phyloP scores from a whole-genome alignment of 1,140 invertebrate species.

The Drosophila jambulina region DNA sequence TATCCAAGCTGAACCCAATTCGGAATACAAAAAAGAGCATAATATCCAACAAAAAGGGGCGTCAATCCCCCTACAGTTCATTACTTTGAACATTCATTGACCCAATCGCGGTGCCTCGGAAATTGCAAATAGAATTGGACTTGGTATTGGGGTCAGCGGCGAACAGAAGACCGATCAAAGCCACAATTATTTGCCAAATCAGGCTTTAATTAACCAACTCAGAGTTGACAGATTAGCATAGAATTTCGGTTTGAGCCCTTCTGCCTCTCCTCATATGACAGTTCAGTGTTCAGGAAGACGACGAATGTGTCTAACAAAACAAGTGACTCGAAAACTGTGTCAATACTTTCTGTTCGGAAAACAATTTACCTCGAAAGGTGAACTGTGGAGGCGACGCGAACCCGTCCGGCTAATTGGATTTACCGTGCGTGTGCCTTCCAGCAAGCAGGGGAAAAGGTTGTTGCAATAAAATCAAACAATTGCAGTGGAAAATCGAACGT shows the following conservation, averaged over 20 bases:
- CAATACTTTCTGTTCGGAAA: slow-evolving; percentile 69
- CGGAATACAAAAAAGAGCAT: slow-evolving; percentile 1
- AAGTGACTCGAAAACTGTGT: slow-evolving; percentile 65
- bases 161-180: slow-evolving; percentile 50
- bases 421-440: slow-evolving; percentile 62
- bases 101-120: slow-evolving; percentile 40
- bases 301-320: slow-evolving; percentile 53
- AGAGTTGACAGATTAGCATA: slow-evolving; percentile 72
- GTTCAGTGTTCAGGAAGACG: slow-evolving; percentile 62
- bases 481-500: slow-evolving; percentile 81
- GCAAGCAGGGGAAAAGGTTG: slow-evolving; percentile 63
- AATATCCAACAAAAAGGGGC: slow-evolving; percentile 52
- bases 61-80: slow-evolving; percentile 48
- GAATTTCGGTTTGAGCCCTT: slow-evolving; percentile 38
- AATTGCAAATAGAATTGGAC: slow-evolving; percentile 18
- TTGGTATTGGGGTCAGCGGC: slow-evolving; percentile 53
- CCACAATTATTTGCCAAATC: slow-evolving; percentile 73
- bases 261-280: slow-evolving; percentile 30
- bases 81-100: slow-evolving; percentile 31
- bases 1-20: slow-evolving; percentile 29
- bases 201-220: slow-evolving; percentile 71
- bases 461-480: slow-evolving; percentile 79
- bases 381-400: slow-evolving; percentile 17
- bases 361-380: slow-evolving; percentile 58
- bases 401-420: slow-evolving; percentile 69